Percentiles rank a stretch among this genome's conserved stretches.
phyloP scores from a whole-genome alignment of 1,140 invertebrate genomes.

The Cyclina sinensis region DNA sequence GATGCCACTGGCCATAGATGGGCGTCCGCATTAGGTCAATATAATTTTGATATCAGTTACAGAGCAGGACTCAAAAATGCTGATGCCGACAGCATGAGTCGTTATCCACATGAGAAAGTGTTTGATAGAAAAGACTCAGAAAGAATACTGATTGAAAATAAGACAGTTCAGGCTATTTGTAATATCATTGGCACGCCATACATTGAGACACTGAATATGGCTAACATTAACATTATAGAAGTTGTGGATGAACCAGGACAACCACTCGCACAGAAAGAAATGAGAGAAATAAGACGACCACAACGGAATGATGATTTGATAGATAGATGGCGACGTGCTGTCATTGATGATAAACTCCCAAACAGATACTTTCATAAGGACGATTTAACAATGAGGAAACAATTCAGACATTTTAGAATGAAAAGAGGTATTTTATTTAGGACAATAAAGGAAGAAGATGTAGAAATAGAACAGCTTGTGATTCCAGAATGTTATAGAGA shows the following conservation, averaged over 20 bases:
- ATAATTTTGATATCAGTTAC: too few species aligned
- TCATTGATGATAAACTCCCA: background rate
- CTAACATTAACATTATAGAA: background rate
- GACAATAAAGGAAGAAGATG: background rate
- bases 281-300: background rate
- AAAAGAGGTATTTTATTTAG: too few species aligned
- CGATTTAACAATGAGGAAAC: slow-evolving; percentile 7
- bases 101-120: background rate
- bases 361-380: background rate
- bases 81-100: background rate
- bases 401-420: background rate
- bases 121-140: background rate
- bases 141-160: background rate
- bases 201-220: background rate
- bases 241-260: background rate
- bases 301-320: background rate
- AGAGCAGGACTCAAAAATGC: background rate
- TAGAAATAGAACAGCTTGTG: background rate
- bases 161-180: background rate
- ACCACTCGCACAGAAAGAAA: background rate
- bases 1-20: too few species aligned
- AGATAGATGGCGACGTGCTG: slow-evolving; percentile 17
- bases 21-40: too few species aligned
- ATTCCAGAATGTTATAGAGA: background rate
- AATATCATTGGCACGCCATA: background rate